phyloP scores from a whole-genome alignment of 1,140 invertebrate species.

The Lordiphosa stackelbergi region DNA sequence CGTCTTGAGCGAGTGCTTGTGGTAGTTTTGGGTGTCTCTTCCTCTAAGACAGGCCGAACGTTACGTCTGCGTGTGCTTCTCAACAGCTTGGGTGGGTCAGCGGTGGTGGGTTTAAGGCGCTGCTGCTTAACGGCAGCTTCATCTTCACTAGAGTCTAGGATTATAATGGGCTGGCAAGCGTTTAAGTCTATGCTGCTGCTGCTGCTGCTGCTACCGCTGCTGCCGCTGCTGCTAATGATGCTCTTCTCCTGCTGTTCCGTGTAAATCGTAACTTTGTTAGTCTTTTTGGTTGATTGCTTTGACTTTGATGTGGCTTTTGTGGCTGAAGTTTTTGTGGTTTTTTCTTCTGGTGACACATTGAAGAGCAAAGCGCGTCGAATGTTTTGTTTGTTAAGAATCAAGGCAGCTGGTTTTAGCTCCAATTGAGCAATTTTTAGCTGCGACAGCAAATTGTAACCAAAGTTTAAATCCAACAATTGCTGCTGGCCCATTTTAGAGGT shows the following conservation, averaged over 20 bases:
- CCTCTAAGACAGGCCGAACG: background rate
- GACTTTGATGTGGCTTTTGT: background rate
- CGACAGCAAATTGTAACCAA: slow-evolving; percentile 38
- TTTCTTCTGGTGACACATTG: slow-evolving; percentile 38
- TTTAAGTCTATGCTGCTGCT: slow-evolving; percentile 33
- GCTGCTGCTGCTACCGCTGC: slow-evolving; percentile 1
- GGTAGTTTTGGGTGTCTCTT: background rate
- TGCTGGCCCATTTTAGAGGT: background rate
- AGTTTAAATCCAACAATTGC: slow-evolving; percentile 38
- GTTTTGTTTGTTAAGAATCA: background rate
- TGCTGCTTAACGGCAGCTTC: background rate
- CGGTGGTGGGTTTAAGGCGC: background rate
- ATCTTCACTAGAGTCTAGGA: slow-evolving; percentile 22
- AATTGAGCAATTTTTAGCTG: slow-evolving; percentile 32
- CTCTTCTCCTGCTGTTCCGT: slow-evolving; percentile 22
- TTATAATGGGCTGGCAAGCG: slow-evolving; percentile 30
- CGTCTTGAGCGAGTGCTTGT: slow-evolving; percentile 2
- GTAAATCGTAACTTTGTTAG: slow-evolving; percentile 33
- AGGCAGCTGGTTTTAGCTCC: slow-evolving; percentile 24
- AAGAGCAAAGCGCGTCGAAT: slow-evolving; percentile 36
- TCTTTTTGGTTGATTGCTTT: slow-evolving; percentile 13
- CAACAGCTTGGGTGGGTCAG: slow-evolving; percentile 2
- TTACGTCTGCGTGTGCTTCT: slow-evolving; percentile 3
- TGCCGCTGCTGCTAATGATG: background rate
- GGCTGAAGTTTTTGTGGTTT: background rate